Base-by-base conservation (phyloP, 2,888 invertebrate genomes). In the Barypeithes pellucidus region DNA sequence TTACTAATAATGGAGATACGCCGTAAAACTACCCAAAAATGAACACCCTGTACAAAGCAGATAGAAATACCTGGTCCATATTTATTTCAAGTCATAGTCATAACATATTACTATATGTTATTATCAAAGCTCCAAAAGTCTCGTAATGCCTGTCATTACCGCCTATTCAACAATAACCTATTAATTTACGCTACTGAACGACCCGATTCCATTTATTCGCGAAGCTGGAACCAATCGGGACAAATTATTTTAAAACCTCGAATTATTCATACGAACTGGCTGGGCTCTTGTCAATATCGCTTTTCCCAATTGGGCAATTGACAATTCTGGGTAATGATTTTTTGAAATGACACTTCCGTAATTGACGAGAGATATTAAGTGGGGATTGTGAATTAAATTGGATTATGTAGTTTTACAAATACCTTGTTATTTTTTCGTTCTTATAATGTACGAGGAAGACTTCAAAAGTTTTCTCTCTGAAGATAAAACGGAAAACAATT, bases 161-260 rank as follows among this genome's bases (percentile, higher is more conserved):
- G 2, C 24, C 24, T 2, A 5, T 24, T 24, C 2, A 24, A 24
- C 5, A 24, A 24, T n/a, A n/a, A n/a, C n/a, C n/a, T n/a, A n/a
- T 24, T 24, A 36, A 5, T 36, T 9, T 36, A 47, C 52, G 52
- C 52, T 24, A 24, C 22, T 52, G 52, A 5, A n/a, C 4, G 52
- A 5, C n/a, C 4, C 7, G 14, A 11, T 5, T 14, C 12, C 52
- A 52, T 60, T 60, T 60, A 20, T 20, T 33, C 41, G 22, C 8
- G 22, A 12, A 33, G 14, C 41, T 22, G 8, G 20, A 41, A 41
- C 60, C 60, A 41, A 60, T 60, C 60, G 39, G 41, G n/a, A 60
- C 60, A 39, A 60, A 60, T 60, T 60, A 60, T 60, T 60, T 60
- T 60, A 60, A 60, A 60, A 60, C 60, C 60, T 41, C 60, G 41